Evolutionary conservation across 2,113 vertebrate genomes (phyloP), one percentile per base, ranked within the genome.

Genomic region (Clarias batrachus): DNA sequence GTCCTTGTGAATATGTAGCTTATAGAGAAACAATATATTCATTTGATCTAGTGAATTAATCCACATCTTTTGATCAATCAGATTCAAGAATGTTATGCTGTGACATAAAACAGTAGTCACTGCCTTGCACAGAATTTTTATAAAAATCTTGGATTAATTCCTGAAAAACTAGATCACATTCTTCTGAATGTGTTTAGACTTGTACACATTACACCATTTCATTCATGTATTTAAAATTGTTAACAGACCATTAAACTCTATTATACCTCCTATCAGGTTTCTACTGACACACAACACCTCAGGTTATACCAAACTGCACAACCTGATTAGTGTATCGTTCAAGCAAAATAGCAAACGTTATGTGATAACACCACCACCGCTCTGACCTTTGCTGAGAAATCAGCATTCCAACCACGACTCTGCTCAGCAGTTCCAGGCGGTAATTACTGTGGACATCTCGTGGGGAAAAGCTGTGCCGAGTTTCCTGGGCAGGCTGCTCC

Each of bases 371-470:
- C 59, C 56, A 37, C 30, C 13, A 59, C 48, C 37, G 60, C 77
- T 65, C 63, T 65, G 27, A 48, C 54, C 54, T 27, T 59, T 54
- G 56, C 57, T 41, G 60, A 65, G 52, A 68, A 68, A 83, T 33
- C 23, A 68, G 52, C 19, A 57, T 83, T 57, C 41, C 48, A 83
- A 73, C 62, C 60, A 59, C 1, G 8, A 30, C n/a, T 76, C 57
- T 41, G 16, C 62, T 68, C 19, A 30, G 73, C 71, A 83, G 41
- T 65, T 57, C 19, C 21, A 56, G 59, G 37, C 70, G 57, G 81
- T 83, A 87, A 87, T 87, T 87, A 87, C 81, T 66, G 48, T 30
- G 60, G 73, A 83, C 30, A 27, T 87, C 71, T 78, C 30, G 0
- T 17, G 81, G 59, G 70, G 81, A 65, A 77, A 83, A 68, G 62